phyloP scores from a whole-genome alignment of 2,797 vertebrate genomes.

The Lepus townsendii region DNA sequence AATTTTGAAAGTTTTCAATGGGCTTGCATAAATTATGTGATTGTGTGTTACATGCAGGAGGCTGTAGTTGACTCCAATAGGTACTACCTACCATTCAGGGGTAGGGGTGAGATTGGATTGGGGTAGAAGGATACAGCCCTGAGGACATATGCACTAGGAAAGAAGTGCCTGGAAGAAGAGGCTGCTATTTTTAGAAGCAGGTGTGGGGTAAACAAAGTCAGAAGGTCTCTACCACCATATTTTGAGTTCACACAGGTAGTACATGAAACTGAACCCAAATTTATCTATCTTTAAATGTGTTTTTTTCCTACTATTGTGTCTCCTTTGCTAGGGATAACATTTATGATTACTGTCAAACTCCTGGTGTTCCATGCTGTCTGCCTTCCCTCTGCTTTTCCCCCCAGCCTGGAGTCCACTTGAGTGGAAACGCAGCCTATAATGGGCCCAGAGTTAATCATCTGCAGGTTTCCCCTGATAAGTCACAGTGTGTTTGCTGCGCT shows the following conservation, averaged over 20 bases:
- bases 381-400: constrained; percentile 66
- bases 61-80: not conserved
- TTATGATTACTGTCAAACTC: constrained; percentile 47
- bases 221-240: not conserved
- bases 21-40: not conserved
- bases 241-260: constrained; percentile 19
- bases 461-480: constrained; percentile 84
- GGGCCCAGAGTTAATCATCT: constrained; percentile 82
- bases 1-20: not conserved
- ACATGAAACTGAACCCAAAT: not conserved
- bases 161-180: not conserved
- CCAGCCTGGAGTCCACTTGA: constrained; percentile 73
- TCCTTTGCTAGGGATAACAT: constrained; percentile 60
- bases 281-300: not conserved
- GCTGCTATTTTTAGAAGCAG: not conserved
- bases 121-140: not conserved
- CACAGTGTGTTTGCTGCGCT: constrained; percentile 78
- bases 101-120: not conserved
- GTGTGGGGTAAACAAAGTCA: constrained; percentile 4
- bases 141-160: not conserved
- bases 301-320: not conserved
- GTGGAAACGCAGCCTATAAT: constrained; percentile 78
- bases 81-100: not conserved
- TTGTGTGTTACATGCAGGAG: not conserved
- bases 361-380: constrained; percentile 47